A percentile compares a stretch with the other conserved stretches of the same genome.
Evolutionary conservation across 2,888 invertebrate species (phyloP).

Genomic region (Drosophila helvetica): DNA sequence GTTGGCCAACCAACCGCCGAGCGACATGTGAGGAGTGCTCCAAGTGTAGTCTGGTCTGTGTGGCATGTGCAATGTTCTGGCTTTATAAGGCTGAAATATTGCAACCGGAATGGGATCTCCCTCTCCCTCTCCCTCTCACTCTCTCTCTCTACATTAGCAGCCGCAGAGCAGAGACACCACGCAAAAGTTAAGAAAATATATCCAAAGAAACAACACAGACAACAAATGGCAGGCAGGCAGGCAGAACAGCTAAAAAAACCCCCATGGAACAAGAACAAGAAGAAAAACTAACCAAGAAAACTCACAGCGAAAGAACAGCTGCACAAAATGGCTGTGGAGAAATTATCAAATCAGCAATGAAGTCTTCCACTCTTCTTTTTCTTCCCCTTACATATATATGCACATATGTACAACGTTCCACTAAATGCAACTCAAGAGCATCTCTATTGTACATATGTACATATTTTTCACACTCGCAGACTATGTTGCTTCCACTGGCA

Average conservation of each 20-base stretch:
- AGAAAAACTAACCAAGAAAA: not conserved
- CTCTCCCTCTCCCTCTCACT: constrained; percentile 9
- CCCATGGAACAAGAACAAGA: not conserved
- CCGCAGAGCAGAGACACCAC: not conserved
- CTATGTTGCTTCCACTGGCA: too few species aligned
- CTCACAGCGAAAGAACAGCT: not conserved
- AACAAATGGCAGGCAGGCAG: not conserved
- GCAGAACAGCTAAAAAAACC: not conserved
- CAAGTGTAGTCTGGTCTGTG: constrained; percentile 25
- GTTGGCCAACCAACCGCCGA: constrained; percentile 1
- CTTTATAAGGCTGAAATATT: constrained; percentile 72
- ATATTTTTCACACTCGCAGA: too few species aligned
- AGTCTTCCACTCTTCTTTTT: not conserved
- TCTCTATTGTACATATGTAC: too few species aligned
- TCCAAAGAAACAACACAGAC: not conserved
- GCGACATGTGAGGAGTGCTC: constrained; percentile 21
- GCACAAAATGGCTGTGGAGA: not conserved
- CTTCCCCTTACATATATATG: too few species aligned
- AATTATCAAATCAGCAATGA: not conserved
- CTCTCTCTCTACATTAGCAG: not conserved
- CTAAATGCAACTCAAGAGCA: too few species aligned
- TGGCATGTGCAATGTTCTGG: constrained; percentile 43
- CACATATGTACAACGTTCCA: too few species aligned
- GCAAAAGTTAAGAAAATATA: not conserved
- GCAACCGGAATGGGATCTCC: constrained; percentile 67